These are phyloP conservation scores for Jaculus jaculus DNA, from an alignment of 2,113 vertebrate genomes.

Conservation along the genomic window DNA sequence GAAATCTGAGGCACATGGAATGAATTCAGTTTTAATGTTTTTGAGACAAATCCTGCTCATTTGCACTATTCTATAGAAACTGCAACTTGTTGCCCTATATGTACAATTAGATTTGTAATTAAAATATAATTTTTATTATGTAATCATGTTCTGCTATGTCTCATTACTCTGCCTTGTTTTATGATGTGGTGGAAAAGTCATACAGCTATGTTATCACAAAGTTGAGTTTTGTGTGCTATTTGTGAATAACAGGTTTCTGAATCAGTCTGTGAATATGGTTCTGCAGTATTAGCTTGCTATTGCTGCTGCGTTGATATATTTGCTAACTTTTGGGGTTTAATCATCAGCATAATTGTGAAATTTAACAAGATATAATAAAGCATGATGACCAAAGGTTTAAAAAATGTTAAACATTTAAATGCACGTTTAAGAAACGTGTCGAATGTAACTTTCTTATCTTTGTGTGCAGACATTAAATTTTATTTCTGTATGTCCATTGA, in stretches of 20 bases:
- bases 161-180: slow-evolving; percentile 72
- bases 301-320: slow-evolving; percentile 82
- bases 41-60: slow-evolving; percentile 65
- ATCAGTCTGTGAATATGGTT: slow-evolving; percentile 69
- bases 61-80: slow-evolving; percentile 59
- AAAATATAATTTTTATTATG: slow-evolving; percentile 80
- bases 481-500: slow-evolving; percentile 81
- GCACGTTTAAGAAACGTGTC: slow-evolving; percentile 79
- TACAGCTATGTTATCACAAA: slow-evolving; percentile 69
- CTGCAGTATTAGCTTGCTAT: slow-evolving; percentile 88
- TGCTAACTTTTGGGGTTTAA: slow-evolving; percentile 77
- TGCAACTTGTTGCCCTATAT: slow-evolving; percentile 63
- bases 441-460: slow-evolving; percentile 81
- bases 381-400: slow-evolving; percentile 87
- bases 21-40: slow-evolving; percentile 67
- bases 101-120: slow-evolving; percentile 79
- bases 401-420: slow-evolving; percentile 79
- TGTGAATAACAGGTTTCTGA: slow-evolving; percentile 78
- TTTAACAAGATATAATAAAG: slow-evolving; percentile 79
- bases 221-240: slow-evolving; percentile 71
- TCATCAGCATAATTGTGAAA: slow-evolving; percentile 77
- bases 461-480: slow-evolving; percentile 78
- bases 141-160: slow-evolving; percentile 75
- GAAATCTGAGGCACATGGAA: slow-evolving; percentile 37
- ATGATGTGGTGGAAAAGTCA: slow-evolving; percentile 62